These are phyloP conservation scores for Enteromius trimaculatus DNA, from an alignment of 2,797 vertebrate genomes.

Conservation along the genomic window DNA sequence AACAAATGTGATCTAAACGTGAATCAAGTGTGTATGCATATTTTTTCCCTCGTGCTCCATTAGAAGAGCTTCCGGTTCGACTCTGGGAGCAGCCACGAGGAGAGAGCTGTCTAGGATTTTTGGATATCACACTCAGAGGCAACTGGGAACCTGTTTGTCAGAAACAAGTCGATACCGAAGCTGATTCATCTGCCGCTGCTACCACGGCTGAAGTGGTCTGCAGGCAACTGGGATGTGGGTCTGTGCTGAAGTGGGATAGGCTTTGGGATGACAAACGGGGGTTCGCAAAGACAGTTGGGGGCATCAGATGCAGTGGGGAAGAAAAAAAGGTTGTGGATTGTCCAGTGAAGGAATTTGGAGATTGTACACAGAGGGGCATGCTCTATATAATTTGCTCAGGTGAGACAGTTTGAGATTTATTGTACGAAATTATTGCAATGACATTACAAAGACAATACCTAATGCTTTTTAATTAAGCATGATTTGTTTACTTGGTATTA, in stretches of 20 bases:
- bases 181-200: not conserved
- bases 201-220: slow-evolving; percentile 46
- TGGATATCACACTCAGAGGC: slow-evolving; percentile 37
- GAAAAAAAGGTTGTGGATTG: slow-evolving; percentile 57
- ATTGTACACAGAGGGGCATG: not conserved
- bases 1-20: not conserved
- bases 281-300: not conserved
- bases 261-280: no score
- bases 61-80: slow-evolving; percentile 55
- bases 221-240: slow-evolving; percentile 57
- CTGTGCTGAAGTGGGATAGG: not conserved
- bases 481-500: not conserved
- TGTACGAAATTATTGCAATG: not conserved
- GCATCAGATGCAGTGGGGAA: slow-evolving; percentile 53
- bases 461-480: not conserved
- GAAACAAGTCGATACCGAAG: no score
- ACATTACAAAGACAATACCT: not conserved
- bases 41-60: slow-evolving; percentile 6
- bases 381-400: slow-evolving; percentile 58
- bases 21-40: not conserved
- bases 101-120: slow-evolving; percentile 43
- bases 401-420: slow-evolving; percentile 30
- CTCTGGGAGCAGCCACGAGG: slow-evolving; percentile 18
- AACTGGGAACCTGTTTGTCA: slow-evolving; percentile 54
- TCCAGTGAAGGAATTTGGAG: not conserved